Base-by-base conservation (phyloP, 2,888 invertebrate genomes). In the Lasius platythorax region DNA sequence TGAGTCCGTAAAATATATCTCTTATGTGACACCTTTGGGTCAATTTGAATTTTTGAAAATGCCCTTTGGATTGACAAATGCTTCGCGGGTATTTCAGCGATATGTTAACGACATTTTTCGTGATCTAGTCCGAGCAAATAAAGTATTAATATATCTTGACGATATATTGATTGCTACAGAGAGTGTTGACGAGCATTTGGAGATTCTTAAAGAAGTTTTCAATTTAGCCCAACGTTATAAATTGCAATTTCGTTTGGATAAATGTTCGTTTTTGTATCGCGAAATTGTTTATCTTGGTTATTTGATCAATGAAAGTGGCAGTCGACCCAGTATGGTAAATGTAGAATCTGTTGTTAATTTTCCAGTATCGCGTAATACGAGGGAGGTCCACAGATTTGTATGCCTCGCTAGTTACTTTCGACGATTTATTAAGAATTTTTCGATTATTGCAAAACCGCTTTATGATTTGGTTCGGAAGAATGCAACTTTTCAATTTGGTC, bases 221-320 rank as follows among this genome's bases (percentile, higher is more conserved):
- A 6, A 30, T 6, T 2, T 61, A 2, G 61, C 61, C 2, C 15
- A 18, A 15, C 15, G 2, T 0, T 2, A 61, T 18, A 2, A 2
- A 6, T 30, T 61, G 6, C 5, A 61, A 2, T 61, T 61, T 8
- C 61, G 61, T 2, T 6, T 61, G 1, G 18, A 61, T 30, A 61
- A 61, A 8, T 61, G 30, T 30, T 33, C 18, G 18, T 82, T 85
- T 56, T 2, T 66, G 1, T 18, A 68, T 46, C 33, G 18, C 2
- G 74, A 85, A n/a, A 79, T 84, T 12, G 37, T 43, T 3, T n/a
- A n/a, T 85, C 43, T 75, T 1, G 82, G 74, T 4, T 82, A 82
- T 50, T 30, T 11, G 12, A 43, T 82, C 11, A 18, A 30, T 33
- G 6, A 28, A 28, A 28, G 4, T 4, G 28, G 58, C 1, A 58